Base-by-base conservation (phyloP, 1,140 invertebrate species). In the Caenorhabditis tropicalis region DNA sequence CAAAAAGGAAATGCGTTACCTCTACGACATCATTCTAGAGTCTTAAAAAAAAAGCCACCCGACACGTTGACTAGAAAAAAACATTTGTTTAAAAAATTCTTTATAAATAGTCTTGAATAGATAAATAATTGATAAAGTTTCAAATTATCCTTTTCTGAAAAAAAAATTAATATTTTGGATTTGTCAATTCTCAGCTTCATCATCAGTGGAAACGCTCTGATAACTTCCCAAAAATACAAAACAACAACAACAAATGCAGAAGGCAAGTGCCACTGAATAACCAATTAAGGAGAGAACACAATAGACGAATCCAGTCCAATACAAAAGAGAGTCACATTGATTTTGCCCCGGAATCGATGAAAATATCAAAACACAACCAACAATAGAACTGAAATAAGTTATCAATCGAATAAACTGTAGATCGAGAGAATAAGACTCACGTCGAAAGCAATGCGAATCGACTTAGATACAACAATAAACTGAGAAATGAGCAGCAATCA, bases 181-280 rank as follows among this genome's bases (percentile, higher is more conserved):
- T 43, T 43, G 5, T 43, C 39, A 12, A 5, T 43, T 6, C 39
- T 43, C 39, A 43, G 39, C 5, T 43, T 12, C 39, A 5, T 12
- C 39, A 5, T 65, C 31, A 3, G 31, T 65, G 16, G 27, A 36
- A 65, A 65, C 58, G 7, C 1, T 33, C 19, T 6, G 10, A 65
- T 65, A 65, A 27, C 12, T 31, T 16, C 58, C 58, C 4, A 19
- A 33, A 1, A 65, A 5, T 24, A 65, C 31, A 33, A 5, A 65
- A 65, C 58, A 65, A n/a, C 58, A 65, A 36, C 58, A 65, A 65
- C 58, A 65, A 7, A 65, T 65, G 12, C 29, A 65, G 15, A 65
- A 33, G 7, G 4, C 15, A 0, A 16, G 7, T 1, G 31, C 19
- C 4, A 65, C 36, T 24, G 21, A 16, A 65, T 36, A 65, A 19